Conservation (phyloP, 2,113 vertebrate species). For the Pipra filicauda region DNA sequence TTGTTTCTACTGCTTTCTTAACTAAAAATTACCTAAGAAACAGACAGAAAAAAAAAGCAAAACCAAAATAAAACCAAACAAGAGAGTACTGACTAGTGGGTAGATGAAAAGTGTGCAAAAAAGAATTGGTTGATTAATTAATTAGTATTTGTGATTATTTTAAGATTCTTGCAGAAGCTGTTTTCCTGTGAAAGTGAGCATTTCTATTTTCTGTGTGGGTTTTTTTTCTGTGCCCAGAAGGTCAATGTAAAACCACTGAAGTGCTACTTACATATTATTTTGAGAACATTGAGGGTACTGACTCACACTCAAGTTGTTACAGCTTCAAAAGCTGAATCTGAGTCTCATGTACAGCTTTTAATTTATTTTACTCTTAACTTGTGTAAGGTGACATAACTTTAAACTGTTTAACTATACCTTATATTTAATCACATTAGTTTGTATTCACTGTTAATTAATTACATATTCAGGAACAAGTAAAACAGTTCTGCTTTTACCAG, state of each 20-base stretch:
- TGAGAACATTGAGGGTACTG: background rate
- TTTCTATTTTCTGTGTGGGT: background rate
- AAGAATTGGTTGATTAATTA: background rate
- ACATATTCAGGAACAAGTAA: background rate
- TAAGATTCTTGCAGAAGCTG: background rate
- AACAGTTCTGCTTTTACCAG: background rate
- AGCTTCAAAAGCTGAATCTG: background rate
- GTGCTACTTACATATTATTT: background rate
- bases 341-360: background rate
- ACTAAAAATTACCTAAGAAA: background rate
- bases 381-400: background rate
- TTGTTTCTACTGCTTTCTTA: background rate
- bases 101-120: background rate
- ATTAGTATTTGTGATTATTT: background rate
- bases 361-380: background rate
- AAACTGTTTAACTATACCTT: background rate
- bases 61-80: background rate
- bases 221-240: background rate
- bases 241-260: background rate
- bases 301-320: background rate
- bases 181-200: background rate
- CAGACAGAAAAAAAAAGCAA: background rate
- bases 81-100: background rate
- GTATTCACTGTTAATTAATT: background rate
- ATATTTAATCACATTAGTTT: background rate